Base-by-base conservation (phyloP, 2,797 vertebrate genomes). In the Pseudomugil tenellus region DNA sequence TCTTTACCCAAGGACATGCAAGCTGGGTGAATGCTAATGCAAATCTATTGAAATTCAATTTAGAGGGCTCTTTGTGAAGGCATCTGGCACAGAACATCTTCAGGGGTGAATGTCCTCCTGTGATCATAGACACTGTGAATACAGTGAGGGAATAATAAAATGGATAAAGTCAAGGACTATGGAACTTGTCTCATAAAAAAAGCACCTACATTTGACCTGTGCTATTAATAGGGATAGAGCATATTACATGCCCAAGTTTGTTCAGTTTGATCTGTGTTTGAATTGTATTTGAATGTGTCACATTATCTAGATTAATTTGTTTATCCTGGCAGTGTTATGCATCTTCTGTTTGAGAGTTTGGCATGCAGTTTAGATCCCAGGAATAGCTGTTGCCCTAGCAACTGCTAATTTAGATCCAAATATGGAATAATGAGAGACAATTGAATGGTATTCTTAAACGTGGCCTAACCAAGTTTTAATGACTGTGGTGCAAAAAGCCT, bases 31-130 rank as follows among this genome's bases (percentile, higher is more conserved):
- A 88, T 87, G 83, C 89, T 87, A 87, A 86, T 88, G 85, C 80
- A 84, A 70, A 84, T 84, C 85, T 84, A 87, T 87, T 92, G 89
- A 91, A 90, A 92, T 91, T 88, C 86, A 88, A 84, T 90, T 85
- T 89, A 58, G 74, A 90, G 87, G 77, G 82, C 79, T 81, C 77
- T 87, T 80, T 6, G 51, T 67, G 70, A 86, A 87, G 79, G 83
- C 77, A 82, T 78, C 81, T 89, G 86, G 78, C 87, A 83, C 52
- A 26, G 79, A 87, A 70, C 75, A 65, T 67, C 79, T 84, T 83
- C 81, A 73, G 70, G 56, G 79, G 73, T 87, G 84, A 85, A 82
- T 63, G 76, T 85, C 80, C 68, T 82, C 70, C 58, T 81, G 81
- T 58, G 34, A 67, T 74, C 59, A 37, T 49, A 64, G 76, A 79